These are phyloP conservation scores for Eugnorisma glareosa DNA, from an alignment of 2,888 invertebrate genomes.

Conservation along the genomic window DNA sequence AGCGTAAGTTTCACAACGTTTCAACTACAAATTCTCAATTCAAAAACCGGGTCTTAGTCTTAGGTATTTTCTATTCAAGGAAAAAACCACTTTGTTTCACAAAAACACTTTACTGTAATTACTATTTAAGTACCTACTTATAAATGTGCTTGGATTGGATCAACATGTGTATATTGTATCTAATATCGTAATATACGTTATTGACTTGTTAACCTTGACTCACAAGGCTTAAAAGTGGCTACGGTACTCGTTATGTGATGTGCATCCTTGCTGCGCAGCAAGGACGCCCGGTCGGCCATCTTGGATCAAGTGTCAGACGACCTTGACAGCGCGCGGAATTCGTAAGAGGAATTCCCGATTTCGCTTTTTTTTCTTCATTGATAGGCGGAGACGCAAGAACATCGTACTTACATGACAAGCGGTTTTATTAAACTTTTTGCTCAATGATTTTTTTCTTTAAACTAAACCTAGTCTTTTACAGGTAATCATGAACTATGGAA, in stretches of 20 bases:
- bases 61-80: background rate
- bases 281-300: conserved; percentile 68
- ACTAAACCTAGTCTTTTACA: background rate
- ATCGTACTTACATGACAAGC: background rate
- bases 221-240: conserved; percentile 54
- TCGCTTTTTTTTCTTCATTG: conserved; percentile 33
- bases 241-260: conserved; percentile 35
- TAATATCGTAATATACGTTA: background rate
- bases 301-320: conserved; percentile 67
- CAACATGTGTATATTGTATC: conserved; percentile 7
- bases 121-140: background rate
- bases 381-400: background rate
- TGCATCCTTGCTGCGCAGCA: conserved; percentile 61
- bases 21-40: background rate
- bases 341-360: conserved; percentile 59
- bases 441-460: background rate
- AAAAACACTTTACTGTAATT: background rate
- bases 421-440: conserved; percentile 9
- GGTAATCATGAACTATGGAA: conserved; percentile 3
- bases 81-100: background rate
- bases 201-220: conserved; percentile 59
- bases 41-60: background rate
- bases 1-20: background rate
- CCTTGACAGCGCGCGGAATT: conserved; percentile 69
- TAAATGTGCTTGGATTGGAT: background rate